Conservation (phyloP, 2,888 invertebrate genomes). For the Heliconius erato region DNA sequence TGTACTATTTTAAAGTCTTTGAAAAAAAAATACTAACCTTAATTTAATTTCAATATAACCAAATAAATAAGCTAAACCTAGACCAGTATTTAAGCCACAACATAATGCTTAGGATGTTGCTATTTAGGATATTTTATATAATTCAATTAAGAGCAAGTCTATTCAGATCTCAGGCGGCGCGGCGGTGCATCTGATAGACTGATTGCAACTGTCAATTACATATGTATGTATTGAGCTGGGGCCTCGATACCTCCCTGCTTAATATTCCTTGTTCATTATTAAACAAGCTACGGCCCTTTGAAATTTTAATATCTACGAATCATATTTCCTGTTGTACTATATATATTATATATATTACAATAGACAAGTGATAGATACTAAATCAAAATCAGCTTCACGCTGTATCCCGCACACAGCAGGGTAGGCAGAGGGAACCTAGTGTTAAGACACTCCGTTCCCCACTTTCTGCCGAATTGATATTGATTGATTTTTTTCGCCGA, state of each 20-base stretch:
- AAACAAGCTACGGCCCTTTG: slow-evolving; percentile 9
- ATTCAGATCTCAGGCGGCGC: slow-evolving; percentile 20
- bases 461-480: too few species aligned
- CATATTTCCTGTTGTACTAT: neutral
- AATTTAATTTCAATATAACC: neutral
- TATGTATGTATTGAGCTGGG: slow-evolving; percentile 22
- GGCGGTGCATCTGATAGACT: slow-evolving; percentile 27
- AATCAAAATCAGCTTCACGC: too few species aligned
- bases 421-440: too few species aligned
- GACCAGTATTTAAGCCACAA: neutral
- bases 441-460: too few species aligned
- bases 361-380: neutral
- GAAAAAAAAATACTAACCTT: too few species aligned
- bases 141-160: slow-evolving; percentile 21
- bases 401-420: too few species aligned
- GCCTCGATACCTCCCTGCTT: slow-evolving; percentile 21
- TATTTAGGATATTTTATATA: neutral
- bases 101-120: neutral
- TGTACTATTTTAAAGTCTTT: neutral
- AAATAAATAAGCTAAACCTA: neutral
- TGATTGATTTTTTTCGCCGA: too few species aligned
- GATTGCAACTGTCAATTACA: slow-evolving; percentile 33
- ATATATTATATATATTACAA: neutral
- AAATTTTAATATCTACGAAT: neutral
- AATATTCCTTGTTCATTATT: slow-evolving; percentile 30